Evolutionary conservation across 2,888 invertebrate species (phyloP).

Genomic region (Hemaris fuciformis): DNA sequence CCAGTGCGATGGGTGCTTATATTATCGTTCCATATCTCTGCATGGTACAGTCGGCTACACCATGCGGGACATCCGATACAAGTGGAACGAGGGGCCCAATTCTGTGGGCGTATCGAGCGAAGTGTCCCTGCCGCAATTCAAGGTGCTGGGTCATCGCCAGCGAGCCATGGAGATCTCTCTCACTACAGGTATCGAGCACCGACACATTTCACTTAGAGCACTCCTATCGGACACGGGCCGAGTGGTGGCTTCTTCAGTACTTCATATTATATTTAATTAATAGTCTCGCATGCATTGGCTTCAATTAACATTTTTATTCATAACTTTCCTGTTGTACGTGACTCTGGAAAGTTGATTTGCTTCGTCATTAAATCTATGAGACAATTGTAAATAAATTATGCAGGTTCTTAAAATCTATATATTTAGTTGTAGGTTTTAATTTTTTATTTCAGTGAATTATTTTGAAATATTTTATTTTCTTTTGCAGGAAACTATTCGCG

Average conservation of each 20-base stretch:
- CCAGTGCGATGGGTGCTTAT: conserved; percentile 79
- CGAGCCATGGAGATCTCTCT: conserved; percentile 96
- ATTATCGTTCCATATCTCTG: conserved; percentile 76
- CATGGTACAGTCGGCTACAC: conserved; percentile 95
- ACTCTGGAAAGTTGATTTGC: conserved; percentile 18
- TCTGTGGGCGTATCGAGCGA: conserved; percentile 96
- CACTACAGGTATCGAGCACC: conserved; percentile 90
- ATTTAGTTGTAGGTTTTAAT: neutral
- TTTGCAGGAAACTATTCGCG: conserved; percentile 95
- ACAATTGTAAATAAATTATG: neutral
- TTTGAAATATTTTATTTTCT: conserved; percentile 23
- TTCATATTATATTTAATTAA: conserved; percentile 21
- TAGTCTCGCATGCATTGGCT: conserved; percentile 43
- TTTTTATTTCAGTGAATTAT: neutral
- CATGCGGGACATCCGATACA: conserved; percentile 98
- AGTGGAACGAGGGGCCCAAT: conserved; percentile 97
- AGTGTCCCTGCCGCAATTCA: conserved; percentile 97
- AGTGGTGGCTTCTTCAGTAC: conserved; percentile 24
- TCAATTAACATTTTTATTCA: conserved; percentile 4
- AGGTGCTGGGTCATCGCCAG: conserved; percentile 96
- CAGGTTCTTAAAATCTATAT: neutral
- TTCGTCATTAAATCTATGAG: neutral
- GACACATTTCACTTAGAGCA: conserved; percentile 19
- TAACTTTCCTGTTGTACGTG: conserved; percentile 25
- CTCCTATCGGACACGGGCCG: conserved; percentile 19